Evolutionary conservation across 2,113 vertebrate species (phyloP).

Genomic region (Montifringilla adamsi): DNA sequence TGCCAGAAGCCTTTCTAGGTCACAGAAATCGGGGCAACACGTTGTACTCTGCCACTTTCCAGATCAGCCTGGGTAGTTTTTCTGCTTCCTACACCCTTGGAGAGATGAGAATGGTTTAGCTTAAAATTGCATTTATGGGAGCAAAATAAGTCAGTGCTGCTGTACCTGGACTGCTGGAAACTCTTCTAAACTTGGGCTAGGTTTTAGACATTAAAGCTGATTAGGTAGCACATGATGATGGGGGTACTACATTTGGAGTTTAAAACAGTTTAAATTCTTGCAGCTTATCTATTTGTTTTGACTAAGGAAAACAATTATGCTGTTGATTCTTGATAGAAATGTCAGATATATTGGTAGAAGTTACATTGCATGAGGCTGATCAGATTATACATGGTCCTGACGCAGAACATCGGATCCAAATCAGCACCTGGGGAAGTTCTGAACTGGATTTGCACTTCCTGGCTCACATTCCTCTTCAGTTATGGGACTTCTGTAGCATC

Average conservation of each 20-base stretch:
- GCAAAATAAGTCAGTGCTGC: background rate
- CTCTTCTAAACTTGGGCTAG: background rate
- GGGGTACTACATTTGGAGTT: background rate
- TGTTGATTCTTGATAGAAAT: background rate
- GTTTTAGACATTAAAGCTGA: background rate
- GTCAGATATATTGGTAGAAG: background rate
- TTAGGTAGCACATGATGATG: background rate
- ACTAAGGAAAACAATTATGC: background rate
- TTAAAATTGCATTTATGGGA: background rate
- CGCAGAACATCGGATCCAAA: slow-evolving; percentile 40
- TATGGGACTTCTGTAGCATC: slow-evolving; percentile 34
- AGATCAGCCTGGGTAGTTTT: background rate
- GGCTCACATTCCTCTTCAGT: slow-evolving; percentile 55
- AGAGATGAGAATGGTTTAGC: background rate
- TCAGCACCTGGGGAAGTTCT: slow-evolving; percentile 37
- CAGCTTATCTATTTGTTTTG: background rate
- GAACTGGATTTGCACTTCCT: slow-evolving; percentile 59
- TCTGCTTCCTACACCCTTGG: background rate
- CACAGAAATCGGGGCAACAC: background rate
- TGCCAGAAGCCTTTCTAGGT: background rate
- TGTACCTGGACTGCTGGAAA: background rate
- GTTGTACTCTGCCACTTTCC: background rate
- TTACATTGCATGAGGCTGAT: slow-evolving; percentile 33
- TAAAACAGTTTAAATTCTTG: background rate
- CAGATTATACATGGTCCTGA: slow-evolving; percentile 25